phyloP scores from a whole-genome alignment of 2,888 invertebrate species.

The Sminthurinus aureus region DNA sequence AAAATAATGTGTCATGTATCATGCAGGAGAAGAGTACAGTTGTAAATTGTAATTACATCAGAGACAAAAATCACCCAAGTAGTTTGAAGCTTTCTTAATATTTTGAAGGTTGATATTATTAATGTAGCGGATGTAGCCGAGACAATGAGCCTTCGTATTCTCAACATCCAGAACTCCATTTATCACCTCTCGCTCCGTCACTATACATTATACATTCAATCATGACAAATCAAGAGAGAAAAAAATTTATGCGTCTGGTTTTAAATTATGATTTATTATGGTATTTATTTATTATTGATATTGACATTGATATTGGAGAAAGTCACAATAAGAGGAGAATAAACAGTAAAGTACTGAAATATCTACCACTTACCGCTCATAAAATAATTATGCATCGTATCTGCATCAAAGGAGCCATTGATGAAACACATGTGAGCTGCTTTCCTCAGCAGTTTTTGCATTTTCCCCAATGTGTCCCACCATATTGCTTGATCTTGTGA shows the following conservation, averaged over 20 bases:
- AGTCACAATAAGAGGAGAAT: not conserved
- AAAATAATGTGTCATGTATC: too few species aligned
- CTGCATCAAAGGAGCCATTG: constrained; percentile 85
- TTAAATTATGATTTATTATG: too few species aligned
- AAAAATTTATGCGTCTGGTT: too few species aligned
- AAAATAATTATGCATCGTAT: constrained; percentile 96
- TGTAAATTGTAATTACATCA: too few species aligned
- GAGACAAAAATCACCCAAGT: too few species aligned
- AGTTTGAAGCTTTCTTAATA: constrained; percentile 90
- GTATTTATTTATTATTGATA: too few species aligned
- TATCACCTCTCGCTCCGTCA: constrained; percentile 97
- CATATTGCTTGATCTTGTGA: constrained; percentile 95
- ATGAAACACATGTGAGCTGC: constrained; percentile 86
- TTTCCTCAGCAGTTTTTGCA: constrained; percentile 93
- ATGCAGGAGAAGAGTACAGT: too few species aligned
- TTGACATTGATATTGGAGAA: not conserved
- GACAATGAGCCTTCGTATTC: constrained; percentile 93
- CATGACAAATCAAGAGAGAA: not conserved
- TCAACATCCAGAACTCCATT: constrained; percentile 92
- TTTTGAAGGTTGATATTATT: constrained; percentile 97
- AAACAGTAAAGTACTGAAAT: not conserved
- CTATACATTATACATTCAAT: constrained; percentile 63
- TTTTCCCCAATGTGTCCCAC: constrained; percentile 96
- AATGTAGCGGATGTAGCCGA: constrained; percentile 93
- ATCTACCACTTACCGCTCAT: constrained; percentile 82